Evolutionary conservation across 35 echinoderm and acorn worm species (phyloP).

Genomic region (Holothuria glaberrima): DNA sequence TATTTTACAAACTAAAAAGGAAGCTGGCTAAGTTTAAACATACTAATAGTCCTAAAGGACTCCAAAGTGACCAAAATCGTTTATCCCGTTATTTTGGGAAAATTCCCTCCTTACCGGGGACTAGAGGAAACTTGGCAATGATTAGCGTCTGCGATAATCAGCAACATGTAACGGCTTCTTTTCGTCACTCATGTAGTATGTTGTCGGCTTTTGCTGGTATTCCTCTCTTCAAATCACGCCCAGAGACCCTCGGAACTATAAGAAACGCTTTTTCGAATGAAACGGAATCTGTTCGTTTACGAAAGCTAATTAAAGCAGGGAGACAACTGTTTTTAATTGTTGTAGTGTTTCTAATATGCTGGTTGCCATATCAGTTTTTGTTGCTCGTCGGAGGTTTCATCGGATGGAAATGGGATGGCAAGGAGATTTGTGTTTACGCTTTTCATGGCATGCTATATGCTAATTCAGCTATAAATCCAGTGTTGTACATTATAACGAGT

Average conservation of each 20-base stretch:
- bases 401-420: not conserved
- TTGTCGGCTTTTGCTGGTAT: too few species aligned
- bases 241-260: too few species aligned
- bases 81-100: too few species aligned
- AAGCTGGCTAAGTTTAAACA: too few species aligned
- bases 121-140: too few species aligned
- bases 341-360: not conserved
- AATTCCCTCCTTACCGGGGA: too few species aligned
- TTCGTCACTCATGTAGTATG: not conserved
- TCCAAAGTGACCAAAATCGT: too few species aligned
- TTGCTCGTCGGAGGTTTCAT: not conserved
- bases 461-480: conserved; percentile 9
- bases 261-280: not conserved
- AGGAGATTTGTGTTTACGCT: not conserved
- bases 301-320: conserved; percentile 23
- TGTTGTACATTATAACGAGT: conserved; percentile 1
- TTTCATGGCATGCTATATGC: not conserved
- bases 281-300: not conserved
- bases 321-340: conserved; percentile 21
- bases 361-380: not conserved
- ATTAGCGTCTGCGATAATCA: not conserved
- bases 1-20: too few species aligned
- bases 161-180: not conserved
- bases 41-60: too few species aligned
- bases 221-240: too few species aligned